A percentile compares a stretch with the other conserved stretches of the same genome.
Evolutionary conservation across 2,113 vertebrate species (phyloP).

Genomic region (Takifugu flavidus): DNA sequence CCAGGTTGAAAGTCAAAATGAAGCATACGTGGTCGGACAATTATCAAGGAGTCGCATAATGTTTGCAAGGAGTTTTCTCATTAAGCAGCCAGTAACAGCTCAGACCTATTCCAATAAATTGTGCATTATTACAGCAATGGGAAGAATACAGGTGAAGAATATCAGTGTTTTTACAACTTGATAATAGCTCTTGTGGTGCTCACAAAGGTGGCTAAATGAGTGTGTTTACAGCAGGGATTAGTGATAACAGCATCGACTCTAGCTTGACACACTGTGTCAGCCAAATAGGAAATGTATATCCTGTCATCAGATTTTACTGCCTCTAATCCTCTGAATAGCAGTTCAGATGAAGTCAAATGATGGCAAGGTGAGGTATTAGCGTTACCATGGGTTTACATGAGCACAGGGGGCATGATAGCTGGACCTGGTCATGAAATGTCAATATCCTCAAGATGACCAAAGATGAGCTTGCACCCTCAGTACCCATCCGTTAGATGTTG

Average conservation of each 20-base stretch:
- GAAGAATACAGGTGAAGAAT: slow-evolving; percentile 13
- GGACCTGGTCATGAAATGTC: slow-evolving; percentile 8
- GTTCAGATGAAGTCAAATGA: slow-evolving; percentile 50
- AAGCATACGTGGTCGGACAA: too few species aligned
- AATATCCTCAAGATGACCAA: slow-evolving; percentile 31
- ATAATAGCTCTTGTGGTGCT: slow-evolving; percentile 55
- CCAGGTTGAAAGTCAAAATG: too few species aligned
- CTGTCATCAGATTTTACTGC: slow-evolving; percentile 55
- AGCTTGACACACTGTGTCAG: slow-evolving; percentile 22
- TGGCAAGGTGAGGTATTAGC: slow-evolving; percentile 44
- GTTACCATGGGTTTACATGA: slow-evolving; percentile 31
- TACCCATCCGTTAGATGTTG: slow-evolving; percentile 3
- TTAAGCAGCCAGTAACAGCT: slow-evolving; percentile 33
- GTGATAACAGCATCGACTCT: slow-evolving; percentile 24
- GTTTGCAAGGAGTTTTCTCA: neutral
- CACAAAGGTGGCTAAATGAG: slow-evolving; percentile 47
- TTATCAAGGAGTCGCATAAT: too few species aligned
- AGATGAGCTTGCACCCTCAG: slow-evolving; percentile 21
- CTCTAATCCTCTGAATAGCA: slow-evolving; percentile 41
- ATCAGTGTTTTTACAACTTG: slow-evolving; percentile 58
- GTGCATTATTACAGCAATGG: slow-evolving; percentile 23
- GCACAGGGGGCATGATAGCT: slow-evolving; percentile 10
- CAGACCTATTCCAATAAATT: slow-evolving; percentile 51
- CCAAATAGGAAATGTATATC: slow-evolving; percentile 55
- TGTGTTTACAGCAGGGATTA: slow-evolving; percentile 55